Conservation (phyloP, 1,140 invertebrate genomes). For the Penaeus japonicus region DNA sequence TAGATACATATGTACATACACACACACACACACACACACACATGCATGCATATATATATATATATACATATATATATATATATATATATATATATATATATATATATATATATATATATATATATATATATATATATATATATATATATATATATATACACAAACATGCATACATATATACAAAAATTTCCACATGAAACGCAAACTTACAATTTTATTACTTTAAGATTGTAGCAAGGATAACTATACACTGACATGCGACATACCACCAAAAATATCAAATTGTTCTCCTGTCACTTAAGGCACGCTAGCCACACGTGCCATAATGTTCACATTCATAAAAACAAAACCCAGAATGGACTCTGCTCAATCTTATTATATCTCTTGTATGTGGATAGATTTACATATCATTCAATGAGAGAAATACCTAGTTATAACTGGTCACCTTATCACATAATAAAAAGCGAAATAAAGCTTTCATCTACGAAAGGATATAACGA, state of each 20-base stretch:
- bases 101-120: constrained; percentile 26
- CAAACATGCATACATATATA: background rate
- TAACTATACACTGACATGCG: background rate
- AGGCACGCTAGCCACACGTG: no score
- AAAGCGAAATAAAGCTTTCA: no score
- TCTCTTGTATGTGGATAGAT: no score
- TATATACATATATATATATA: constrained; percentile 1
- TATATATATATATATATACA: constrained; percentile 10
- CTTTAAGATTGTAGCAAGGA: background rate
- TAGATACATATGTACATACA: constrained; percentile 6
- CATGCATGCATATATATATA: background rate
- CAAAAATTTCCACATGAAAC: background rate
- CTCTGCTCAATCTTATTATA: no score
- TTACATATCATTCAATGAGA: no score
- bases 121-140: constrained; percentile 33
- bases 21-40: constrained; percentile 11
- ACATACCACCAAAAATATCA: background rate
- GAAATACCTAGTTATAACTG: no score
- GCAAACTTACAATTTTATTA: background rate
- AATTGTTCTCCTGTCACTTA: no score
- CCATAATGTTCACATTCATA: no score
- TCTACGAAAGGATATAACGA: no score
- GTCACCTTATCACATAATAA: no score
- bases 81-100: constrained; percentile 10
- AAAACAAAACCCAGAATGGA: no score